Base-by-base conservation (phyloP, 2,797 vertebrate genomes). In the Helicolenus hilgendorfi region DNA sequence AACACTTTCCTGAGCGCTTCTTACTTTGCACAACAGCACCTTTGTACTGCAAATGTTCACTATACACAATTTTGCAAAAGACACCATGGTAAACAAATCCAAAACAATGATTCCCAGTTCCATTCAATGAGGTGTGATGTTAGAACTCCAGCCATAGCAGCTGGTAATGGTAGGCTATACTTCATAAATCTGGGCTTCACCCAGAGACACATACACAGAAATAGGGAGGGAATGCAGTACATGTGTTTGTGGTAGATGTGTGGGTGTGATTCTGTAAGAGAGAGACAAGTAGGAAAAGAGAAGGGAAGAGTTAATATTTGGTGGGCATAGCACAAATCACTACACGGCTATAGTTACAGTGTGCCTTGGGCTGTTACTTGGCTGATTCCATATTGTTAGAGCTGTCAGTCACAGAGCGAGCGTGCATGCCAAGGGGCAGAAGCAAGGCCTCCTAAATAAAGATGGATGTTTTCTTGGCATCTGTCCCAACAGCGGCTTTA, bases 401-500 rank as follows among this genome's bases (percentile, higher is more conserved):
- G 86, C 93, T 93, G 96, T 96, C 95, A 96, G 89, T 96, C 90
- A 94, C 4, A 22, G 18, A 70, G 77, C 1, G 11, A 88, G 20
- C 11, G 22, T 81, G 88, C 91, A 91, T 85, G 92, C 94, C 88
- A 91, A 92, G 89, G 93, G 92, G 85, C 92, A 90, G 85, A 78
- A 75, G 81, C 29, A 67, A 73, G 58, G 80, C 38, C 79, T 92
- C 29, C 81, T 62, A 89, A 93, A 93, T 91, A 91, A 91, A 94
- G 95, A 94, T 94, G 88, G 92, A 95, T 85, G 91, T 83, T 90
- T 93, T 90, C 77, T 95, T 97, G 97, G 96, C 96, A 0, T 24
- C 4, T 3, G 35, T 91, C 96, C 97, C 56, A 67, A 85, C 90
- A 73, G 84, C 84, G 72, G 90, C 90, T 95, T 91, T 81, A 65